Conservation (phyloP, 2,113 vertebrate species). For the Andinoacara biseriatus region DNA sequence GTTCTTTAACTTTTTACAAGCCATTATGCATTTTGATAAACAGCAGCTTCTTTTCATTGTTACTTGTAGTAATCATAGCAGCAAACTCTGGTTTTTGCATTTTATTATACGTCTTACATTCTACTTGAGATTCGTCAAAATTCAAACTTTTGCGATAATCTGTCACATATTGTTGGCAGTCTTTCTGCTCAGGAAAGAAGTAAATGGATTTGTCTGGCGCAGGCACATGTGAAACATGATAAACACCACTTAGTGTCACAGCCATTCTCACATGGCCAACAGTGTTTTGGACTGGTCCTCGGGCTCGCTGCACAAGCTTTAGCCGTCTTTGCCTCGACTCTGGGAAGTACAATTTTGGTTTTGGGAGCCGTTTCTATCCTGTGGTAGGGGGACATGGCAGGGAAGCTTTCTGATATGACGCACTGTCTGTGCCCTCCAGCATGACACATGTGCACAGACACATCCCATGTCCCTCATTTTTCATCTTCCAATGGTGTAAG, state of each 20-base stretch:
- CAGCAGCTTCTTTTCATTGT: background rate
- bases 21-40: conserved; percentile 45
- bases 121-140: background rate
- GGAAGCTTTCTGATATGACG: conserved; percentile 58
- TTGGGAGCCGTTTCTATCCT: conserved; percentile 58
- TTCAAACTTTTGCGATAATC: conserved; percentile 5
- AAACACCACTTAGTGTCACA: conserved; percentile 36
- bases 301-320: conserved; percentile 25
- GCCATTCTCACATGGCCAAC: conserved; percentile 6
- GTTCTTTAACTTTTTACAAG: conserved; percentile 48
- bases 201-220: conserved; percentile 49
- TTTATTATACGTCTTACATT: background rate
- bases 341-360: conserved; percentile 65
- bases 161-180: conserved; percentile 24
- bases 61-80: background rate
- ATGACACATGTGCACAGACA: conserved; percentile 61
- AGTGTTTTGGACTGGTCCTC: conserved; percentile 46
- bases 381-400: conserved; percentile 49
- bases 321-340: conserved; percentile 49
- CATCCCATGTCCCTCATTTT: conserved; percentile 50
- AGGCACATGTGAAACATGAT: conserved; percentile 10
- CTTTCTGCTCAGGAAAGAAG: conserved; percentile 17
- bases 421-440: conserved; percentile 65
- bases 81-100: background rate
- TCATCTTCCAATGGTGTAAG: conserved; percentile 54